Conservation (phyloP, 2,888 invertebrate species). For the Andricus curvator region DNA sequence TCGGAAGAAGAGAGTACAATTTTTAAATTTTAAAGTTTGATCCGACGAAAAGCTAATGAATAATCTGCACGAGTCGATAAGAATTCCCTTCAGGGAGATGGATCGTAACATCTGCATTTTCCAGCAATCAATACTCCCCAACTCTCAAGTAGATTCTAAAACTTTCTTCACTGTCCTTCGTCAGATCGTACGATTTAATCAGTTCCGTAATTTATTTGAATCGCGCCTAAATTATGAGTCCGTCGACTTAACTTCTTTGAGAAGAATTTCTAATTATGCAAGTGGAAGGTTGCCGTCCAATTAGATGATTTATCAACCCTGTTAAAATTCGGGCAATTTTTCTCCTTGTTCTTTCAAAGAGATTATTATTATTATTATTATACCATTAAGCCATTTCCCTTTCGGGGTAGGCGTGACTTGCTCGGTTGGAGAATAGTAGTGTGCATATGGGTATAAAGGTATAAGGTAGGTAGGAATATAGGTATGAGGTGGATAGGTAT, state of each 20-base stretch:
- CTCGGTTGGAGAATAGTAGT: too few relatives aligned
- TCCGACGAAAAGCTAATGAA: background rate
- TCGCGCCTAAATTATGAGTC: background rate
- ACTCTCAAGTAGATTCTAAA: conserved; percentile 20
- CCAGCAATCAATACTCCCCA: conserved; percentile 33
- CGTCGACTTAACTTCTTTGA: background rate
- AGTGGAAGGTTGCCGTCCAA: background rate
- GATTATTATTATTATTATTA: too few relatives aligned
- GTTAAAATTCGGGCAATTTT: background rate
- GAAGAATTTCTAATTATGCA: background rate
- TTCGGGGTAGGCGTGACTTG: too few relatives aligned
- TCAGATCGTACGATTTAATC: conserved; percentile 2
- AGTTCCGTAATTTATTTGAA: conserved; percentile 15
- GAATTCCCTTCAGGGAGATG: background rate
- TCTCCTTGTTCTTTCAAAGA: background rate
- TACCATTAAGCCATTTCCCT: too few relatives aligned
- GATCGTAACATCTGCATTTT: conserved; percentile 31
- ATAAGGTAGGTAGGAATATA: too few relatives aligned
- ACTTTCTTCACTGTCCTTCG: conserved; percentile 21
- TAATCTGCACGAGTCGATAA: conserved; percentile 3
- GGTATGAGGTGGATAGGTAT: too few relatives aligned
- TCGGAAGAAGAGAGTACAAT: background rate
- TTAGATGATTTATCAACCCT: conserved; percentile 5
- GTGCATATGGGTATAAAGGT: too few relatives aligned
- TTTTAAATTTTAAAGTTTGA: background rate